Conservation (phyloP, 1,140 invertebrate genomes). For the Lamellibrachia luymesi region DNA sequence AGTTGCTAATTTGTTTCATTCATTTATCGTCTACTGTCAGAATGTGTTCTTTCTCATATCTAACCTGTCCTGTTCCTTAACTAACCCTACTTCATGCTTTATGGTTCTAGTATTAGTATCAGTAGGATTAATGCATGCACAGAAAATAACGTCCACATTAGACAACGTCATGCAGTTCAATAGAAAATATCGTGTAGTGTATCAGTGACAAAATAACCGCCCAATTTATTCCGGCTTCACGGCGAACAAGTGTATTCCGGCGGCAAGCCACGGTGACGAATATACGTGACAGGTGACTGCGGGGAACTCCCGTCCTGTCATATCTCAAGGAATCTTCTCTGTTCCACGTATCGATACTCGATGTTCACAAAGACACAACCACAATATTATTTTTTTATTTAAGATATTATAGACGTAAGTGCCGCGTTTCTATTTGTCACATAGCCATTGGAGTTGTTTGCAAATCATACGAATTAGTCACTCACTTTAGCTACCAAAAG, state of each 20-base stretch:
- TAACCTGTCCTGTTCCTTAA: too few relatives aligned
- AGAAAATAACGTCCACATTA: neutral
- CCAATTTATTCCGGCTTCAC: neutral
- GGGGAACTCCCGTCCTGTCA: neutral
- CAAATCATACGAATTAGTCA: neutral
- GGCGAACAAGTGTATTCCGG: neutral
- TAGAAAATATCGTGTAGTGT: too few relatives aligned
- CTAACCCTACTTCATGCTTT: too few relatives aligned
- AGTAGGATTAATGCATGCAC: neutral
- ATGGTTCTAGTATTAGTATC: too few relatives aligned
- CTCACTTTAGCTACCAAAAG: neutral
- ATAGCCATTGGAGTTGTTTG: neutral
- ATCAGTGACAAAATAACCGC: neutral
- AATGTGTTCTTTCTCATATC: too few relatives aligned
- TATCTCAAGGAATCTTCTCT: neutral
- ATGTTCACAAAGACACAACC: neutral
- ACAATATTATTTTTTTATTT: neutral
- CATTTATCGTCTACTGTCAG: too few relatives aligned
- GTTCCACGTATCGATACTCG: neutral
- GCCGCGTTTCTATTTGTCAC: neutral
- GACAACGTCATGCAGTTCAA: too few relatives aligned
- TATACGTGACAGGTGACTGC: neutral
- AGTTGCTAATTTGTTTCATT: too few relatives aligned
- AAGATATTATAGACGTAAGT: neutral
- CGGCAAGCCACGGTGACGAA: neutral